Conservation (phyloP, 2,113 vertebrate species). For the Melanerpes formicivorus region DNA sequence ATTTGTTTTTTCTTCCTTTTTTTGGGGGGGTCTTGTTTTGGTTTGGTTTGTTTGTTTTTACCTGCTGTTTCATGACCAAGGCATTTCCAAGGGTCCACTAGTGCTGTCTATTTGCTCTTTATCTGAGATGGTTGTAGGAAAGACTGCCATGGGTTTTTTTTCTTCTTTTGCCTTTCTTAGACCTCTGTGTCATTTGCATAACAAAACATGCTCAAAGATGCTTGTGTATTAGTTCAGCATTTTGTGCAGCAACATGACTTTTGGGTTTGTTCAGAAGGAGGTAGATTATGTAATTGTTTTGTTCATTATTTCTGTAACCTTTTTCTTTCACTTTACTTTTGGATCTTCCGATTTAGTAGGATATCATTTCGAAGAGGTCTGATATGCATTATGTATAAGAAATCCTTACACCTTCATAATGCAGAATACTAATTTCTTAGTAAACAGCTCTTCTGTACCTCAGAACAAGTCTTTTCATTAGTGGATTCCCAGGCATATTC, state of each 20-base stretch:
- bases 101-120: not conserved
- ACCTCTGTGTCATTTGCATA: conserved; percentile 18
- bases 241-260: conserved; percentile 35
- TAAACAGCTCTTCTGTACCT: conserved; percentile 29
- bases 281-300: conserved; percentile 61
- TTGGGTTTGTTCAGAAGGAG: conserved; percentile 50
- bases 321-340: conserved; percentile 60
- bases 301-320: conserved; percentile 63
- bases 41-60: not conserved
- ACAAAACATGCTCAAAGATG: not conserved
- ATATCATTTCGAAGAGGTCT: conserved; percentile 42
- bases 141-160: not conserved
- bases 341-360: conserved; percentile 49
- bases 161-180: not conserved
- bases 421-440: conserved; percentile 55
- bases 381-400: conserved; percentile 59
- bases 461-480: conserved; percentile 2
- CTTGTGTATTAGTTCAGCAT: not conserved
- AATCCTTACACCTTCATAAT: conserved; percentile 34
- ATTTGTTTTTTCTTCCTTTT: too few species aligned
- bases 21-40: too few species aligned
- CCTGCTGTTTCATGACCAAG: not conserved
- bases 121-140: not conserved
- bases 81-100: not conserved
- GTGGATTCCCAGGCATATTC: not conserved